Conservation (phyloP, 1,140 invertebrate genomes). For the Panagrolaimus sp. region DNA sequence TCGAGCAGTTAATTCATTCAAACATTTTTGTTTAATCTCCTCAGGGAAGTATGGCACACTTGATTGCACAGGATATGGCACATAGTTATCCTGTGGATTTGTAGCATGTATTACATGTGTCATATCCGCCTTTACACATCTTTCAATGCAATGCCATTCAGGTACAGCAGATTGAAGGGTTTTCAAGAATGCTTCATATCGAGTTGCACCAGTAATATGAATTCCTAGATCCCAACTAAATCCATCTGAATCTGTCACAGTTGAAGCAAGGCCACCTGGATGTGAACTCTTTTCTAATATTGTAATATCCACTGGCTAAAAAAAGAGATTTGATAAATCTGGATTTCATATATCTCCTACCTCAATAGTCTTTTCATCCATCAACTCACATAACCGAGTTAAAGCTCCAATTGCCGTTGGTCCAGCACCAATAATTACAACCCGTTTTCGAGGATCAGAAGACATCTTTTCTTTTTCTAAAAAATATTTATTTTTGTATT, state of each 20-base stretch:
- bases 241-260: conserved; percentile 28
- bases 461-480: no score
- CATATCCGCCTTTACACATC: conserved; percentile 36
- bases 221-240: conserved; percentile 42
- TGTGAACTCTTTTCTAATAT: conserved; percentile 33
- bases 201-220: conserved; percentile 31
- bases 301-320: conserved; percentile 11
- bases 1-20: conserved; percentile 23
- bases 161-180: conserved; percentile 25
- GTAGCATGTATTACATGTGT: conserved; percentile 21
- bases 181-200: conserved; percentile 29
- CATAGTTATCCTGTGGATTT: conserved; percentile 18
- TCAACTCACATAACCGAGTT: background rate
- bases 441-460: background rate
- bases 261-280: conserved; percentile 32
- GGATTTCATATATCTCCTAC: background rate
- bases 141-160: conserved; percentile 28
- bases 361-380: background rate
- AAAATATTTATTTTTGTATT: no score
- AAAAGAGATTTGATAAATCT: background rate
- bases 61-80: conserved; percentile 43
- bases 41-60: conserved; percentile 37
- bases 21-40: conserved; percentile 29
- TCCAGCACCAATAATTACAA: conserved; percentile 28
- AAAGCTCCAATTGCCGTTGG: conserved; percentile 27